Evolutionary conservation across 2,888 invertebrate species (phyloP).

Genomic region (Apamea epomidion): DNA sequence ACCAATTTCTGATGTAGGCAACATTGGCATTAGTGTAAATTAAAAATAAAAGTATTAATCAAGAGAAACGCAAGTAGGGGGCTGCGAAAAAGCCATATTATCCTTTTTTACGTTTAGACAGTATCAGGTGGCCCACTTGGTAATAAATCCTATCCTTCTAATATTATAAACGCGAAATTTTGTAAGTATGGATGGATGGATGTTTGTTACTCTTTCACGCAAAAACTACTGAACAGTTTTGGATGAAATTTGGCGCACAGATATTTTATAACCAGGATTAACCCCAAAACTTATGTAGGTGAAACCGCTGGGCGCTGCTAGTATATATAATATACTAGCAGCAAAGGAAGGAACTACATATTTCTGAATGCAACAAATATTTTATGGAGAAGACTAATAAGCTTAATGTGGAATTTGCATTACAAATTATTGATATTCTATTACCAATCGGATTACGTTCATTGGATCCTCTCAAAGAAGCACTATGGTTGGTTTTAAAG

Average conservation of each 20-base stretch:
- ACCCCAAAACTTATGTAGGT: no score
- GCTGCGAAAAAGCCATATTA: not conserved
- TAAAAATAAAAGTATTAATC: not conserved
- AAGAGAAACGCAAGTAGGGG: not conserved
- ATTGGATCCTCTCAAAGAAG: not conserved
- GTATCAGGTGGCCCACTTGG: no score
- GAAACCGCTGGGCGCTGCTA: no score
- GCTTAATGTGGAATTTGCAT: not conserved
- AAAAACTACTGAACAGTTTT: no score
- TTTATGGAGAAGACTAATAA: not conserved
- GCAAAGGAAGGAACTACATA: not conserved
- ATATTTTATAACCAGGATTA: no score
- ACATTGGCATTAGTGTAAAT: not conserved
- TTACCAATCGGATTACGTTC: conserved; percentile 6
- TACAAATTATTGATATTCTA: conserved; percentile 1
- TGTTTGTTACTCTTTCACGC: no score
- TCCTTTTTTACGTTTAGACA: no score
- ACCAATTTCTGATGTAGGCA: not conserved
- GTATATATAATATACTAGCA: no score
- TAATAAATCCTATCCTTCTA: no score
- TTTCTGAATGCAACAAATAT: not conserved
- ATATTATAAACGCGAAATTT: no score
- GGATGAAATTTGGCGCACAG: no score
- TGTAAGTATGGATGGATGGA: no score
- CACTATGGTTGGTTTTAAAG: not conserved